These are phyloP conservation scores for Cheirogaleus medius DNA, from an alignment of 2,113 vertebrate species.

Conservation along the genomic window DNA sequence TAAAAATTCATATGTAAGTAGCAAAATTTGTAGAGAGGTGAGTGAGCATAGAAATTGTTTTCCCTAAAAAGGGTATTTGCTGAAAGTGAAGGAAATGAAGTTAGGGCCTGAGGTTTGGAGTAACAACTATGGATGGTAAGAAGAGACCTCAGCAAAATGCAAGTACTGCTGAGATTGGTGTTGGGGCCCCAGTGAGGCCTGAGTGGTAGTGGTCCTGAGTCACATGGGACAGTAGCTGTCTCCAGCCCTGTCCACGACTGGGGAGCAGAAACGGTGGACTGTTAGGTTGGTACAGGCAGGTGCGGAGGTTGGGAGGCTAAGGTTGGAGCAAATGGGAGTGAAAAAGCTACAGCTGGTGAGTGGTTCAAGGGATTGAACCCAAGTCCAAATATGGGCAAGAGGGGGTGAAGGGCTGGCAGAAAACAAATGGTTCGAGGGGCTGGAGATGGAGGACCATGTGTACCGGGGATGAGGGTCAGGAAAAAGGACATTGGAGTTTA, in stretches of 20 bases:
- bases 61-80: background rate
- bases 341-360: background rate
- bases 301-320: background rate
- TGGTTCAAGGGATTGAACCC: background rate
- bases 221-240: background rate
- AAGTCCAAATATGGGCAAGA: background rate
- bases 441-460: background rate
- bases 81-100: background rate
- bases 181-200: background rate
- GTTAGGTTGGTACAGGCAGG: background rate
- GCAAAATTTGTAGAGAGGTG: background rate
- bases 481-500: background rate
- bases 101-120: background rate
- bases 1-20: background rate
- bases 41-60: background rate
- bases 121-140: background rate
- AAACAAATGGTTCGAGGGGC: background rate
- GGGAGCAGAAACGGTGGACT: background rate
- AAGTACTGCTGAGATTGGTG: background rate
- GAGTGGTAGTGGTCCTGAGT: background rate
- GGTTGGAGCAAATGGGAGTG: background rate
- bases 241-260: background rate
- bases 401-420: background rate
- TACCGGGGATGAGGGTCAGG: background rate
- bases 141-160: background rate